phyloP scores from a whole-genome alignment of 1,140 invertebrate genomes.

The Apolygus lucorum region DNA sequence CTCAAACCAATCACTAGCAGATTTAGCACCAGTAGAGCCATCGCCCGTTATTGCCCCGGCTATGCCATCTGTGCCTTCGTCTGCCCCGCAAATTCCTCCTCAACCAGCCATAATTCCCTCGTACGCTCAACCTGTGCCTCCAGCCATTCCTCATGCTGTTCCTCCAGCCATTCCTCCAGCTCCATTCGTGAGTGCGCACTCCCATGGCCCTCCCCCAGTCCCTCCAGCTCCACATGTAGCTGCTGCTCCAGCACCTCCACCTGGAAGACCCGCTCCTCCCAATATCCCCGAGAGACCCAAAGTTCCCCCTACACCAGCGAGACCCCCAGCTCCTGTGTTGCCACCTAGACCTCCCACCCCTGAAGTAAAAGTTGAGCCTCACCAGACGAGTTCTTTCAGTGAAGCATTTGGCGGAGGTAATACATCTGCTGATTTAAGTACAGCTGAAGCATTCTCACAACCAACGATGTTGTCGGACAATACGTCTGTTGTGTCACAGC shows the following conservation, averaged over 20 bases:
- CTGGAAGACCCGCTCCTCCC: slow-evolving; percentile 34
- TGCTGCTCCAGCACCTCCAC: slow-evolving; percentile 5
- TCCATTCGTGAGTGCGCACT: slow-evolving; percentile 21
- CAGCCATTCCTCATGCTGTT: neutral
- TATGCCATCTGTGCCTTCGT: slow-evolving; percentile 29
- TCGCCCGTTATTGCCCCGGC: slow-evolving; percentile 18
- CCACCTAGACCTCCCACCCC: slow-evolving; percentile 22
- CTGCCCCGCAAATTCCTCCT: slow-evolving; percentile 28
- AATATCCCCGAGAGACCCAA: slow-evolving; percentile 34
- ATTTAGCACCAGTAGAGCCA: slow-evolving; percentile 11
- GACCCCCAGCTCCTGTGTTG: slow-evolving; percentile 21
- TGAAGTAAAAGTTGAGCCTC: slow-evolving; percentile 35
- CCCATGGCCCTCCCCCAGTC: slow-evolving; percentile 23
- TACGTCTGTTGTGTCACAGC: no score
- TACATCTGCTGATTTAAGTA: neutral
- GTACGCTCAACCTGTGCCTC: neutral
- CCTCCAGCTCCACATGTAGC: neutral
- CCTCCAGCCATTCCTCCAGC: slow-evolving; percentile 23
- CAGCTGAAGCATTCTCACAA: neutral
- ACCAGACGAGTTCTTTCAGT: slow-evolving; percentile 29
- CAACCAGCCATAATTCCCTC: neutral
- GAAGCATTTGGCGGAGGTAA: slow-evolving; percentile 16
- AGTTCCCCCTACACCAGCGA: slow-evolving; percentile 28
- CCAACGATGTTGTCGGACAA: no score
- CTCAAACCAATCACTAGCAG: neutral